phyloP scores from a whole-genome alignment of 2,113 vertebrate genomes.

The Emydura subglobosa region DNA sequence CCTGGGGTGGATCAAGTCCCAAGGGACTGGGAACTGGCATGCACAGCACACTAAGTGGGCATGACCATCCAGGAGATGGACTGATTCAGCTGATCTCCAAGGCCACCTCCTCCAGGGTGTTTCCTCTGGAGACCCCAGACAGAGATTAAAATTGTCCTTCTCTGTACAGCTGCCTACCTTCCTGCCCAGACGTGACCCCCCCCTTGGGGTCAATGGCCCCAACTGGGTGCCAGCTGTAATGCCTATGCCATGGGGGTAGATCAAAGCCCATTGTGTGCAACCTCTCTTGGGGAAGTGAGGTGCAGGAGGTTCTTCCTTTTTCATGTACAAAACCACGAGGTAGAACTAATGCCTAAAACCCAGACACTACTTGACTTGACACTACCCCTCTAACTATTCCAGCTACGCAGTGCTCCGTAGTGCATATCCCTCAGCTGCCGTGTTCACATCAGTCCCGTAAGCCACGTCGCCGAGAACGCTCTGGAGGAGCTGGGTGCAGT shows the following conservation, averaged over 20 bases:
- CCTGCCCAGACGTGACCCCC: not conserved
- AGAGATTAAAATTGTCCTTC: not conserved
- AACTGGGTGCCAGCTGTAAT: not conserved
- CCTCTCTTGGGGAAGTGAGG: not conserved
- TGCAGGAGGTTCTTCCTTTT: not conserved
- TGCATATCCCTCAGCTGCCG: fast-evolving
- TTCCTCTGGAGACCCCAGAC: not conserved
- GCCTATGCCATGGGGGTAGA: not conserved
- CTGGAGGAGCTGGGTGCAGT: not conserved
- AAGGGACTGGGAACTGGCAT: not conserved
- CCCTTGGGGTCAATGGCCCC: not conserved
- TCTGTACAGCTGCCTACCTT: fast-evolving
- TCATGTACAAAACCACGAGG: not conserved
- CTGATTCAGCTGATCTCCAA: not conserved
- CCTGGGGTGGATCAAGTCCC: not conserved
- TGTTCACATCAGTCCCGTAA: fast-evolving
- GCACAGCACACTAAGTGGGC: not conserved
- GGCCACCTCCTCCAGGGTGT: not conserved
- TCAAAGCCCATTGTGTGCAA: not conserved
- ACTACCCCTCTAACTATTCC: fast-evolving
- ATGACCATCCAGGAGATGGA: not conserved
- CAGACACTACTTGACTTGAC: not conserved
- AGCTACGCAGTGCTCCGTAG: not conserved
- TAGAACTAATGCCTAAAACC: not conserved
- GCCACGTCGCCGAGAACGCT: not conserved